Conservation (phyloP, 2,113 vertebrate genomes). For the western clawed frog (Xenopus tropicalis) region DNA sequence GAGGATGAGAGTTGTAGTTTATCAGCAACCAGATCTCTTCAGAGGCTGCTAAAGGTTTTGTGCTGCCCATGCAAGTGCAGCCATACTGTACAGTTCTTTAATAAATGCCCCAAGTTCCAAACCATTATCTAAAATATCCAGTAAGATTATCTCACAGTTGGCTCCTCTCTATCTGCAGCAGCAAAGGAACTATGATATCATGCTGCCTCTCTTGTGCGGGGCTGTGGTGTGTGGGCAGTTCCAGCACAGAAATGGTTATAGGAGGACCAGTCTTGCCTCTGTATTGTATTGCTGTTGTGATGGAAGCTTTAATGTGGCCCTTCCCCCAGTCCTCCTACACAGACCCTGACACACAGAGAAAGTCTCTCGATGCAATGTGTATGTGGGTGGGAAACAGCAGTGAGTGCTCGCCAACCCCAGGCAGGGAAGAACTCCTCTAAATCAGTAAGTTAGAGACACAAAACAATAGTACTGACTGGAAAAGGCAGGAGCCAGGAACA, state of each 20-base stretch:
- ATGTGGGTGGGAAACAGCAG: constrained; percentile 44
- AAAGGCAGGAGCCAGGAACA: background rate
- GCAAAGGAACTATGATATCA: background rate
- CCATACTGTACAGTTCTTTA: too few relatives aligned
- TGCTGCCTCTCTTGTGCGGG: background rate
- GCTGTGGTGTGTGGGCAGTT: background rate
- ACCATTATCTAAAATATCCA: too few relatives aligned
- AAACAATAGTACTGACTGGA: background rate
- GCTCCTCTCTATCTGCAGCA: too few relatives aligned
- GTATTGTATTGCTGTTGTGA: constrained; percentile 29
- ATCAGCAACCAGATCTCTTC: too few relatives aligned
- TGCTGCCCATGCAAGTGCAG: too few relatives aligned
- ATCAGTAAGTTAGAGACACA: constrained; percentile 1
- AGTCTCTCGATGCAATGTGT: constrained; percentile 50
- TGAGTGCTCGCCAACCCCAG: constrained; percentile 28
- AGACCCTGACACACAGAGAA: constrained; percentile 47
- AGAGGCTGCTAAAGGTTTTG: too few relatives aligned
- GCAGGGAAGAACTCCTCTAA: constrained; percentile 18
- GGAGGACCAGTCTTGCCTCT: constrained; percentile 6
- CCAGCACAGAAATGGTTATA: constrained; percentile 5
- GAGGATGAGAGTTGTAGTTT: too few relatives aligned
- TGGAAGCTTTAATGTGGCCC: constrained; percentile 42
- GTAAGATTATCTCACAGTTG: too few relatives aligned
- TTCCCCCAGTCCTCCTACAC: constrained; percentile 53
- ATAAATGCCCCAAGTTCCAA: too few relatives aligned